Evolutionary conservation across 2,888 invertebrate species (phyloP).

Genomic region (Acrobasis suavella): DNA sequence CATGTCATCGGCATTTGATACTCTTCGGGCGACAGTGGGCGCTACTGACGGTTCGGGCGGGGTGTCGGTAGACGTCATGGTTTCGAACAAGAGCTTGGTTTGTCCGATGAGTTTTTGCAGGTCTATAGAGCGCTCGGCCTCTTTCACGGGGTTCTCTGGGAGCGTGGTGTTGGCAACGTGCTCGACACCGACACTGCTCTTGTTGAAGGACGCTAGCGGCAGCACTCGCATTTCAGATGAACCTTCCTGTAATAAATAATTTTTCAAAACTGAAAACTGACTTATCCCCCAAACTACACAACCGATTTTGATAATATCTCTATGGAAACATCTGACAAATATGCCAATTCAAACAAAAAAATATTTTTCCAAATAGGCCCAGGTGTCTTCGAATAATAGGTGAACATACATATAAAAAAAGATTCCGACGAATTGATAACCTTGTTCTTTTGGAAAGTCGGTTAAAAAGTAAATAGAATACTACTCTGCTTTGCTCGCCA

Average conservation of each 20-base stretch:
- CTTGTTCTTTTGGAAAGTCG: no score
- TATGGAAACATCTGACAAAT: no score
- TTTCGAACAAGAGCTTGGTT: constrained; percentile 44
- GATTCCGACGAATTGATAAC: no score
- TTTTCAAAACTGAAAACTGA: no score
- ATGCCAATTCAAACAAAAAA: no score
- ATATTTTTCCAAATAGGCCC: no score
- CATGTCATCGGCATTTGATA: neutral
- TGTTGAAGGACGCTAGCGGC: constrained; percentile 63
- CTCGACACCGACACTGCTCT: constrained; percentile 41
- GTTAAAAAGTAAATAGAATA: constrained; percentile 18
- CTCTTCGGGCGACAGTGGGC: constrained; percentile 12
- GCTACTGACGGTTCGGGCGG: neutral
- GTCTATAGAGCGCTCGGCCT: constrained; percentile 69
- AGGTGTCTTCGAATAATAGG: no score
- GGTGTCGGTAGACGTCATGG: constrained; percentile 11
- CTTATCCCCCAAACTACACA: no score
- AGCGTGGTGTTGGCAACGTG: neutral
- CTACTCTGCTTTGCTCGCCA: neutral
- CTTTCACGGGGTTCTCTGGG: constrained; percentile 57
- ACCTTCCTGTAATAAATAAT: constrained; percentile 72
- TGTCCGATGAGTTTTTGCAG: constrained; percentile 65
- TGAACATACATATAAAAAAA: no score
- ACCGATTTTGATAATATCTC: no score
- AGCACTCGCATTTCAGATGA: constrained; percentile 54